Conservation (phyloP, 1,140 invertebrate species). For the Magallana ariakensis region DNA sequence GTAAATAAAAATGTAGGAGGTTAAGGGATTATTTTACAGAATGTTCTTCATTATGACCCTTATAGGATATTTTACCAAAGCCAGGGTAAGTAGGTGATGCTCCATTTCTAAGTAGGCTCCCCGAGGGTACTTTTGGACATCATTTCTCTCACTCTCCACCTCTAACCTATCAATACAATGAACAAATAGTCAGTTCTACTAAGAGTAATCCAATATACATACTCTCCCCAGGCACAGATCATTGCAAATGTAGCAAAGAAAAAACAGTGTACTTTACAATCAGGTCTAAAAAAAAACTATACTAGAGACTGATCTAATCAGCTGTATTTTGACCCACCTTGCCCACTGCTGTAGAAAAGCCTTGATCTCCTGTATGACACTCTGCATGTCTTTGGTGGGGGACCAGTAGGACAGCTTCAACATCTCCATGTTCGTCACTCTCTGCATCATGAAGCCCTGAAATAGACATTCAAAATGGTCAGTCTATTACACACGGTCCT, state of each 20-base stretch:
- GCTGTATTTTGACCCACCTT: conserved; percentile 45
- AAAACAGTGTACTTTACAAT: too few species aligned
- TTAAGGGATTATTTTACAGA: too few species aligned
- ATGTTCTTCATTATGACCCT: too few species aligned
- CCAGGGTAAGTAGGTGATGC: conserved; percentile 73
- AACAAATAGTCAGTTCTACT: background rate
- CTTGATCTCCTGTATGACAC: conserved; percentile 74
- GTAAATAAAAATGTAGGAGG: too few species aligned
- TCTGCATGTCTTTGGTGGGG: conserved; percentile 74
- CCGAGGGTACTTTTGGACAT: conserved; percentile 65
- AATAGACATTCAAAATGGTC: background rate
- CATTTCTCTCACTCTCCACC: conserved; percentile 71
- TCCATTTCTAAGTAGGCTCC: conserved; percentile 75
- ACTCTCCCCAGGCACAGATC: too few species aligned
- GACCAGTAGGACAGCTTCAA: conserved; percentile 76
- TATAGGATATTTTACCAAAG: conserved; percentile 63
- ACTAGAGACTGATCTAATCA: background rate
- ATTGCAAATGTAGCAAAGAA: too few species aligned
- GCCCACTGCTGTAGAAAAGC: conserved; percentile 74
- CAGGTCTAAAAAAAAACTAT: too few species aligned
- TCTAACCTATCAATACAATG: conserved; percentile 63
- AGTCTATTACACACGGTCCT: too few species aligned
- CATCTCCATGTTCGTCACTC: conserved; percentile 76
- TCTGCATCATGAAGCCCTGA: conserved; percentile 75
- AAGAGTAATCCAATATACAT: too few species aligned